Evolutionary conservation across 2,113 vertebrate species (phyloP), one percentile per base, ranked within the genome.

Genomic region (Pseudonaja textilis): DNA sequence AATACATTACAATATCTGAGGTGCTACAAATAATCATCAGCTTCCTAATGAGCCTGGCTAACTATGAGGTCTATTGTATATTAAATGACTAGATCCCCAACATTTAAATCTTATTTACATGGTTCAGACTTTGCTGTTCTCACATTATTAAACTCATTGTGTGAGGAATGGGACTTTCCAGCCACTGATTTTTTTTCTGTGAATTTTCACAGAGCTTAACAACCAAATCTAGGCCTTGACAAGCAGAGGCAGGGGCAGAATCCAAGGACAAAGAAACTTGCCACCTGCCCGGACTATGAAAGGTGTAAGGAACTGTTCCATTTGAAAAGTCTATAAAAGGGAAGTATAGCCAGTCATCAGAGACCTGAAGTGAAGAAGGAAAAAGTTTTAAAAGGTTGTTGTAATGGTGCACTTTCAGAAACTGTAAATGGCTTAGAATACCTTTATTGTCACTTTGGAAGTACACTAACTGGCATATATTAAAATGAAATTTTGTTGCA

Each of bases 251-350:
- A 29, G 54, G 45, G 11, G 20, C 2, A 29, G 54, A 57, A 89
- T 85, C 57, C 42, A 59, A 9, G 52, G 42, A 85, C 20, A 42
- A 64, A 89, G 18, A 89, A 89, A 26, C 3, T 5, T 50, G 92
- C 69, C 50, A 23, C 59, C 26, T 20, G 88, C 5, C 87, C 74
- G 4, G 88, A 5, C 52, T 92, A 12, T 89, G 59, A 89, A 64
- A 22, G 87, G 56, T 89, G 25, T 39, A 89, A 39, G 20, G 14
- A 59, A 59, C 18, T 34, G 39, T 85, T 59, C 69, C 25, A 14
- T 92, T 55, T 29, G 25, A 50, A 92, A 61, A n/a, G 29, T 89
- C 92, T 81, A 25, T 85, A 85, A 92, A 89, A 47, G 29, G 12
- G 69, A 69, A 74, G 23, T 10, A 2, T 87, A 89, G 87, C 34